Evolutionary conservation across 1,140 invertebrate species (phyloP).

Genomic region (Epicauta chinensis): DNA sequence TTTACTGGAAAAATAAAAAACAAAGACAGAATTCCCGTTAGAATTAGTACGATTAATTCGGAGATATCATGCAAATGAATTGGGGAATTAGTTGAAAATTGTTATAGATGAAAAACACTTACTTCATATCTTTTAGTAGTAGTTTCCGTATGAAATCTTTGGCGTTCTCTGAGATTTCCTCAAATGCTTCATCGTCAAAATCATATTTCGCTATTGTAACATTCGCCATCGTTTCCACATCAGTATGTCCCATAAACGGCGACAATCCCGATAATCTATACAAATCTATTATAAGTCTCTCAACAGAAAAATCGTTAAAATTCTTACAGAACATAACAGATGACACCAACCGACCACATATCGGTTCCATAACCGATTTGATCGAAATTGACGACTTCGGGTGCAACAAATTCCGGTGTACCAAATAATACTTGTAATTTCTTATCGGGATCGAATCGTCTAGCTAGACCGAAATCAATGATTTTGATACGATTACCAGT

Average conservation of each 20-base stretch:
- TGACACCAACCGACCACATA: slow-evolving; percentile 97
- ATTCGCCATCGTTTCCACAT: slow-evolving; percentile 95
- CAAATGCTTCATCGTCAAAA: slow-evolving; percentile 91
- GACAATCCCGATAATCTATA: slow-evolving; percentile 90
- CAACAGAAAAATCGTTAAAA: background rate
- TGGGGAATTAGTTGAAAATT: slow-evolving; percentile 41
- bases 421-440: slow-evolving; percentile 90
- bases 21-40: slow-evolving; percentile 39
- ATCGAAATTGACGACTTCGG: slow-evolving; percentile 98
- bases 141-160: slow-evolving; percentile 89
- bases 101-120: slow-evolving; percentile 47
- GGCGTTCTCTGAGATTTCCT: slow-evolving; percentile 83
- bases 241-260: slow-evolving; percentile 96
- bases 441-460: slow-evolving; percentile 86
- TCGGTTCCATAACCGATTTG: slow-evolving; percentile 91
- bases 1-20: slow-evolving; percentile 51
- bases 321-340: slow-evolving; percentile 96
- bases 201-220: slow-evolving; percentile 93
- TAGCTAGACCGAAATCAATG: slow-evolving; percentile 93
- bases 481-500: slow-evolving; percentile 96
- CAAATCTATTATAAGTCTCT: slow-evolving; percentile 17
- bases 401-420: slow-evolving; percentile 98
- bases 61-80: slow-evolving; percentile 21
- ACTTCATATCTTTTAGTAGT: slow-evolving; percentile 87
- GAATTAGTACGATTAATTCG: slow-evolving; percentile 29